Conservation (phyloP, 2,113 vertebrate species). For the Chloroceryle aenea region DNA sequence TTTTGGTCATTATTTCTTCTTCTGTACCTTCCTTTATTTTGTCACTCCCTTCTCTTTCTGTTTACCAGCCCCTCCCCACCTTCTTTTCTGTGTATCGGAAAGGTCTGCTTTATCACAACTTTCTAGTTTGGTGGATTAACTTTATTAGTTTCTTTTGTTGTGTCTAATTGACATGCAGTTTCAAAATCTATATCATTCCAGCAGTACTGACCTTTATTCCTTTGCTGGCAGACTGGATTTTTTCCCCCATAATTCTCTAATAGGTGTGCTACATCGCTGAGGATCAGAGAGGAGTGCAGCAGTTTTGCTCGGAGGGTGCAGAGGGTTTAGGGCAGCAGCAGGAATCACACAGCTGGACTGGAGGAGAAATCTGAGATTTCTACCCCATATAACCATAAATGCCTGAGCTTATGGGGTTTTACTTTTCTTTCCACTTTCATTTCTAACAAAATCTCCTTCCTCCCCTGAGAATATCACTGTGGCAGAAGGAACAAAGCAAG, state of each 20-base stretch:
- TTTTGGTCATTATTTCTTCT: constrained; percentile 23
- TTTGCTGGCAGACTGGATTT: neutral
- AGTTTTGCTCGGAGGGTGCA: neutral
- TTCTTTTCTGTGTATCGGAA: neutral
- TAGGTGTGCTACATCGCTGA: neutral
- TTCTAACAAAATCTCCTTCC: neutral
- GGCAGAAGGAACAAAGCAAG: neutral
- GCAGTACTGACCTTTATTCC: constrained; percentile 52
- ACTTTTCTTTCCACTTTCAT: neutral
- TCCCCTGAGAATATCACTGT: neutral
- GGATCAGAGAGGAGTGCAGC: neutral
- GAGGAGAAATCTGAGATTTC: neutral
- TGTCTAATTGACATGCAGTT: constrained; percentile 59
- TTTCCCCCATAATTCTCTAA: neutral
- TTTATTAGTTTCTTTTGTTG: constrained; percentile 62
- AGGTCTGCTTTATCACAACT: constrained; percentile 19
- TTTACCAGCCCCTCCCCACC: constrained; percentile 1
- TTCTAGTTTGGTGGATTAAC: constrained; percentile 52
- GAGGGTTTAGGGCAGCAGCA: neutral
- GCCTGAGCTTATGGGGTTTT: neutral
- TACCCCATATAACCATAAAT: neutral
- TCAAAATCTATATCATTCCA: constrained; percentile 65
- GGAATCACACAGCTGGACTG: neutral
- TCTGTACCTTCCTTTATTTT: neutral
- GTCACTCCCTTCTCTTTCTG: neutral